These are phyloP conservation scores for Drosophila parvula DNA, from an alignment of 1,140 invertebrate genomes.

Conservation along the genomic window DNA sequence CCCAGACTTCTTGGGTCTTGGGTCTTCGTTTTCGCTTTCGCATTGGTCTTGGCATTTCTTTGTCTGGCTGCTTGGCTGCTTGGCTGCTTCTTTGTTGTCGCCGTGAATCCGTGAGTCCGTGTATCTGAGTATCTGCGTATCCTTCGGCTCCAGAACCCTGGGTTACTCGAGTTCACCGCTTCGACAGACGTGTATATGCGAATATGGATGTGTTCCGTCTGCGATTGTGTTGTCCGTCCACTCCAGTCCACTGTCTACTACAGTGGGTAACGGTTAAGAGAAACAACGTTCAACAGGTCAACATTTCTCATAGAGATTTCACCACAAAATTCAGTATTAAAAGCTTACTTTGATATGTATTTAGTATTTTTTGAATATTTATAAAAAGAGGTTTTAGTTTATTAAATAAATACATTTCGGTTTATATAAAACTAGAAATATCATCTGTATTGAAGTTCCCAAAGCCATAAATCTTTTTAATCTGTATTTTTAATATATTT, in stretches of 20 bases:
- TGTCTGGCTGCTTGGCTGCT: slow-evolving; percentile 25
- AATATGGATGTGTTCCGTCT: slow-evolving; percentile 30
- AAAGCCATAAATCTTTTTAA: too few species aligned
- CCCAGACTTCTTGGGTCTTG: slow-evolving; percentile 29
- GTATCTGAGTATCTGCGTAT: slow-evolving; percentile 34
- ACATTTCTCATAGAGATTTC: not conserved
- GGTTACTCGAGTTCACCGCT: slow-evolving; percentile 54
- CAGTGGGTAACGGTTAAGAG: slow-evolving; percentile 21
- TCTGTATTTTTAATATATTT: too few species aligned
- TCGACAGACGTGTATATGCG: slow-evolving; percentile 27
- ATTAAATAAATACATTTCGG: not conserved
- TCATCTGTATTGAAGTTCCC: too few species aligned
- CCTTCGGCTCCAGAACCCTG: slow-evolving; percentile 43
- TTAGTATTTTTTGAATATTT: not conserved
- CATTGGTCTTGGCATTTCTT: slow-evolving; percentile 48
- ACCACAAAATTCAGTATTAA: not conserved
- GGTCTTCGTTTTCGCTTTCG: slow-evolving; percentile 33
- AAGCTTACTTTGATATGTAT: not conserved
- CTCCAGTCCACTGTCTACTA: slow-evolving; percentile 6
- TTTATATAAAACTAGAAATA: too few species aligned
- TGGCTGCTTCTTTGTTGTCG: slow-evolving; percentile 46
- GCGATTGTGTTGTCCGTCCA: slow-evolving; percentile 19
- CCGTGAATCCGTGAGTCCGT: slow-evolving; percentile 24
- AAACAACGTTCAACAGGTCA: not conserved
- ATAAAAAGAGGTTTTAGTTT: not conserved